phyloP scores from a whole-genome alignment of 2,888 invertebrate species.

The Leuctra nigra region DNA sequence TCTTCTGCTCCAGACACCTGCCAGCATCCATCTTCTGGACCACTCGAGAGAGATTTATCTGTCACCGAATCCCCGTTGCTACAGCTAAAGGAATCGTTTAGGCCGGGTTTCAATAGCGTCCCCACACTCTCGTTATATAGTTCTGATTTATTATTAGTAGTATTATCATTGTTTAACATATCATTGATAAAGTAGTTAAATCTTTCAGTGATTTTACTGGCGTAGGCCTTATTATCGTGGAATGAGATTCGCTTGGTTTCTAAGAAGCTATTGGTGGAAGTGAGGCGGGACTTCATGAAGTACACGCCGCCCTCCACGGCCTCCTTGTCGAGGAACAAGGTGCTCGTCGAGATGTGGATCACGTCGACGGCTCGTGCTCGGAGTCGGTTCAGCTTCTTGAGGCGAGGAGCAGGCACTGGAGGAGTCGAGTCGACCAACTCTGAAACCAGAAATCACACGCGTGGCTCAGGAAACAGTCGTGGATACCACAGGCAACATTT shows the following conservation, averaged over 20 bases:
- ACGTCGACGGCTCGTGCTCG: neutral
- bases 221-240: neutral
- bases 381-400: constrained; percentile 12
- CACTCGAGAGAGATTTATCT: no score
- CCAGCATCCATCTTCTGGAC: no score
- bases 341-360: neutral
- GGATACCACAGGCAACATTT: no score
- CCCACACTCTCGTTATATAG: no score
- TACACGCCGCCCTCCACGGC: neutral
- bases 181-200: constrained; percentile 7
- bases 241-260: neutral
- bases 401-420: constrained; percentile 19
- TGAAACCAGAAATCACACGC: no score
- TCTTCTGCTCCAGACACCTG: no score
- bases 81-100: constrained; percentile 5
- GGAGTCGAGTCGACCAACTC: no score
- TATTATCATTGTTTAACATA: neutral
- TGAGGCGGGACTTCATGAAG: neutral
- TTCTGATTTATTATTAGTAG: no score
- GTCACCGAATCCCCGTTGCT: no score
- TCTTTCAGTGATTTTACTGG: neutral
- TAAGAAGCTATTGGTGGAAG: neutral
- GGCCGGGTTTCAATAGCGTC: neutral
- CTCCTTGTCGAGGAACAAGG: neutral
- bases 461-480: no score